phyloP scores from a whole-genome alignment of 2,888 invertebrate species.

The Rutpela maculata region DNA sequence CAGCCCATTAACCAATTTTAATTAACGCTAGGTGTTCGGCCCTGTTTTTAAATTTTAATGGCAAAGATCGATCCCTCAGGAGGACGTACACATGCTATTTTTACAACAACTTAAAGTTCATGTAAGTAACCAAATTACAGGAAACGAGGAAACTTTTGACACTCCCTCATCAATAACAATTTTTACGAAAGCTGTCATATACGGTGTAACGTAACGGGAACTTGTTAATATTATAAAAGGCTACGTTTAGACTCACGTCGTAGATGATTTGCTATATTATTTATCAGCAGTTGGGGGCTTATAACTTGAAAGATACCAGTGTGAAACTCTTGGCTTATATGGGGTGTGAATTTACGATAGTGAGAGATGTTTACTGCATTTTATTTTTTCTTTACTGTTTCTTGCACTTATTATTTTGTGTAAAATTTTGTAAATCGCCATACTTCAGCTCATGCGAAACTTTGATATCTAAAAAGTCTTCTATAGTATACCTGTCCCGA shows the following conservation, averaged over 20 bases:
- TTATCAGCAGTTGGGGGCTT: conserved; percentile 9
- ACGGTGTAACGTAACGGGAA: conserved; percentile 23
- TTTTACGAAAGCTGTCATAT: conserved; percentile 33
- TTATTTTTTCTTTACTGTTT: too few species aligned
- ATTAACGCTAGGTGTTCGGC: not conserved
- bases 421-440: too few species aligned
- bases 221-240: conserved; percentile 26
- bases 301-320: not conserved
- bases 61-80: not conserved
- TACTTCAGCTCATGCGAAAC: too few species aligned
- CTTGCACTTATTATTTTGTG: too few species aligned
- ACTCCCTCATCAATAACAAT: conserved; percentile 37
- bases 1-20: conserved; percentile 16
- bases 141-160: conserved; percentile 26
- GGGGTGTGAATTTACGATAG: not conserved
- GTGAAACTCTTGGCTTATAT: conserved; percentile 4
- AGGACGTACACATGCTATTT: not conserved
- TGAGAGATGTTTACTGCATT: too few species aligned
- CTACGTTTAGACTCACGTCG: conserved; percentile 17
- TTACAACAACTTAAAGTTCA: conserved; percentile 18
- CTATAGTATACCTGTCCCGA: too few species aligned
- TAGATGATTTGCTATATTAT: conserved; percentile 33
- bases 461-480: too few species aligned
- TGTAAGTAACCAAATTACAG: conserved; percentile 27
- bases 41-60: conserved; percentile 10